Evolutionary conservation across 1,140 invertebrate genomes (phyloP).

Genomic region (Liolophura sinensis): DNA sequence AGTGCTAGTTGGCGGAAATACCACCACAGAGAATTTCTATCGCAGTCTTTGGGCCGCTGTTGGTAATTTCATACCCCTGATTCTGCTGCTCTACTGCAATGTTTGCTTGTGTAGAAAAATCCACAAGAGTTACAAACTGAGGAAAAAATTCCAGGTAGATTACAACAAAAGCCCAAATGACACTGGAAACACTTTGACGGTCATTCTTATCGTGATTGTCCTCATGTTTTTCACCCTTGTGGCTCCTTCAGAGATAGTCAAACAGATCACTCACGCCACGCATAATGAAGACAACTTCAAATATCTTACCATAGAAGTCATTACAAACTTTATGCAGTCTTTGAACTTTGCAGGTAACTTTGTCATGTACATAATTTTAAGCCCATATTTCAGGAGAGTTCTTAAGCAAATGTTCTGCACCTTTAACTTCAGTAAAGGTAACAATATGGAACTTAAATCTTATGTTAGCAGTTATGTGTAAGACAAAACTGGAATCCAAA

Average conservation of each 20-base stretch:
- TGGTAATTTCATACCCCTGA: slow-evolving; percentile 52
- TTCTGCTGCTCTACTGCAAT: slow-evolving; percentile 51
- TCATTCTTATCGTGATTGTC: slow-evolving; percentile 52
- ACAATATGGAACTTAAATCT: too few relatives aligned
- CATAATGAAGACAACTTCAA: slow-evolving; percentile 33
- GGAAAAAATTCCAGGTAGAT: slow-evolving; percentile 39
- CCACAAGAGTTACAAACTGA: slow-evolving; percentile 47
- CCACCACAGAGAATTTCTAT: slow-evolving; percentile 41
- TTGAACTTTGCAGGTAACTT: slow-evolving; percentile 53
- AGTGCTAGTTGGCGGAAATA: slow-evolving; percentile 24
- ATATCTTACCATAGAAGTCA: slow-evolving; percentile 39
- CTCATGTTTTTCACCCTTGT: slow-evolving; percentile 55
- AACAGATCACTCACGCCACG: slow-evolving; percentile 35
- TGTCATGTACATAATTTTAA: slow-evolving; percentile 50
- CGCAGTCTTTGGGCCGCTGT: slow-evolving; percentile 49
- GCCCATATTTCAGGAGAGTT: slow-evolving; percentile 45
- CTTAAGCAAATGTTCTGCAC: slow-evolving; percentile 39
- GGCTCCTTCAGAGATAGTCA: slow-evolving; percentile 52
- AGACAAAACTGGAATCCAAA: too few relatives aligned
- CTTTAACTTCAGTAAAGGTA: too few relatives aligned
- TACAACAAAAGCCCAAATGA: slow-evolving; percentile 23
- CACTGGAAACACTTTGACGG: slow-evolving; percentile 42
- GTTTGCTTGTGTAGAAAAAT: slow-evolving; percentile 48
- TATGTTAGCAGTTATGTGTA: too few relatives aligned
- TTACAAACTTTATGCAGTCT: slow-evolving; percentile 51